Conservation (phyloP, 1,140 invertebrate species). For the Caligus rogercresseyi region DNA sequence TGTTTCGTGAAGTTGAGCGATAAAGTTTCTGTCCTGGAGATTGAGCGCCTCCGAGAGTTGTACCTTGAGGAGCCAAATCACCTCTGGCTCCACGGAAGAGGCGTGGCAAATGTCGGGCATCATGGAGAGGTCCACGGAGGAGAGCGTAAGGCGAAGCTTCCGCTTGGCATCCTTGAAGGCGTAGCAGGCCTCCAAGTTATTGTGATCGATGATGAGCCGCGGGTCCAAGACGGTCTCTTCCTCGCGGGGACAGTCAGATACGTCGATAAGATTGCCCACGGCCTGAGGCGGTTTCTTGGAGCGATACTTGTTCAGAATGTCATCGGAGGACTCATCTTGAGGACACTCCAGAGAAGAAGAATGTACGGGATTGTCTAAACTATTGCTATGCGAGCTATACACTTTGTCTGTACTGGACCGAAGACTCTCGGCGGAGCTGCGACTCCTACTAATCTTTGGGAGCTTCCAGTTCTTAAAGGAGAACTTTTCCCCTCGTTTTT, state of each 20-base stretch:
- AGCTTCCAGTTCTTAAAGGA: conserved; percentile 50
- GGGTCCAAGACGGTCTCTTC: conserved; percentile 28
- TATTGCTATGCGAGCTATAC: not conserved
- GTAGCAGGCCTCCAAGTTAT: conserved; percentile 40
- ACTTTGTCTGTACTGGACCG: not conserved
- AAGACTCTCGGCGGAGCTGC: not conserved
- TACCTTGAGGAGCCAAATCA: conserved; percentile 51
- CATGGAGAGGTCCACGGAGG: conserved; percentile 38
- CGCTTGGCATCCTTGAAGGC: conserved; percentile 72
- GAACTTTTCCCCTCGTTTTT: conserved; percentile 27
- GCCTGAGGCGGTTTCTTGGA: conserved; percentile 45
- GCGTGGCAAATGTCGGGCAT: conserved; percentile 3
- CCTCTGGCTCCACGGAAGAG: conserved; percentile 36
- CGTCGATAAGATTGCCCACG: not conserved
- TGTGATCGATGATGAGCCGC: conserved; percentile 40
- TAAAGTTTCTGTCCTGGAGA: conserved; percentile 54
- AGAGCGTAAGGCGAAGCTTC: conserved; percentile 75
- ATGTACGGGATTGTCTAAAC: conserved; percentile 6
- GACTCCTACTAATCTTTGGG: conserved; percentile 29
- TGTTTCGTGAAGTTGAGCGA: conserved; percentile 72
- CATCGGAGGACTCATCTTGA: conserved; percentile 55
- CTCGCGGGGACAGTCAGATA: conserved; percentile 2
- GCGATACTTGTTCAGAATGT: conserved; percentile 85
- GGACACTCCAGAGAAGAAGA: not conserved
- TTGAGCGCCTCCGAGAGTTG: conserved; percentile 75